Conservation (phyloP, 2,888 invertebrate species). For the Mythimna albipuncta region DNA sequence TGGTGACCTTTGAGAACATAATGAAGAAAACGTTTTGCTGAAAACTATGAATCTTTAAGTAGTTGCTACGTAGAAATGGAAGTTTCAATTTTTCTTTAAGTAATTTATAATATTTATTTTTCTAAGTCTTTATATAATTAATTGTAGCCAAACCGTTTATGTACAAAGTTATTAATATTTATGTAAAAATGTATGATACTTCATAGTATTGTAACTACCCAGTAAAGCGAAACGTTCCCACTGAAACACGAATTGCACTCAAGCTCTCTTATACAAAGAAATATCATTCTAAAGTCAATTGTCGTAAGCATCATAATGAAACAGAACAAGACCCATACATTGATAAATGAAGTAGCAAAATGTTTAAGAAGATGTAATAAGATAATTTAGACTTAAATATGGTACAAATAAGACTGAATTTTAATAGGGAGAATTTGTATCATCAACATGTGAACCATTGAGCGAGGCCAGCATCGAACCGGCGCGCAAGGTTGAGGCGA, state of each 20-base stretch:
- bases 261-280: conserved; percentile 24
- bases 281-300: conserved; percentile 9
- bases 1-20: conserved; percentile 57
- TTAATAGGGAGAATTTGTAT: conserved; percentile 53
- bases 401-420: conserved; percentile 55
- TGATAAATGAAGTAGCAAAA: conserved; percentile 57
- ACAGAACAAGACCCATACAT: conserved; percentile 35
- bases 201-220: conserved; percentile 24
- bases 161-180: conserved; percentile 11
- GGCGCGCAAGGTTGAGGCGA: conserved; percentile 82
- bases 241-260: conserved; percentile 37
- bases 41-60: conserved; percentile 20
- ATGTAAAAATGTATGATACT: conserved; percentile 16
- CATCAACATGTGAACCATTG: conserved; percentile 72
- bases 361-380: conserved; percentile 33
- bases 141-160: conserved; percentile 1
- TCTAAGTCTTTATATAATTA: not conserved
- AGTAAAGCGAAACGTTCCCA: conserved; percentile 42
- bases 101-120: not conserved
- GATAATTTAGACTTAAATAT: conserved; percentile 57
- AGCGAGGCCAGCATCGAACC: conserved; percentile 78
- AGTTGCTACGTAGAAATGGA: conserved; percentile 10
- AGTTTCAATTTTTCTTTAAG: not conserved
- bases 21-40: conserved; percentile 17
- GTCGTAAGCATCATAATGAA: conserved; percentile 41